phyloP scores from a whole-genome alignment of 1,140 invertebrate species.

The Tetranychus urticae region DNA sequence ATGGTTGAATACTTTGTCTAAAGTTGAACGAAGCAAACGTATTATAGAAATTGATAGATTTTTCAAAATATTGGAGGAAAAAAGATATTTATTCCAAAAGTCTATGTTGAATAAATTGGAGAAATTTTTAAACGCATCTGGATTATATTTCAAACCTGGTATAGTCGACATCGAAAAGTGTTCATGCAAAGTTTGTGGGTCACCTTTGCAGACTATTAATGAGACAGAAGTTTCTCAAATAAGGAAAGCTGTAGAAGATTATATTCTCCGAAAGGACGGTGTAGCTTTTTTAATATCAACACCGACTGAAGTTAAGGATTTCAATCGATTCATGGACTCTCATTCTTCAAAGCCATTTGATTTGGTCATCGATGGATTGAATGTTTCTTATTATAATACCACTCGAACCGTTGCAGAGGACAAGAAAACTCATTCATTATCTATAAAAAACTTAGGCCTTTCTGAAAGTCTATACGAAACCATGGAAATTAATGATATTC shows the following conservation, averaged over 20 bases:
- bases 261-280: not conserved
- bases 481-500: not conserved
- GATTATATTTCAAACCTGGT: too few species aligned
- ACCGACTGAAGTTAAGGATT: not conserved
- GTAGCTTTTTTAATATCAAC: not conserved
- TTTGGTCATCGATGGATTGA: not conserved
- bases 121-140: too few species aligned
- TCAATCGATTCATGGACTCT: not conserved
- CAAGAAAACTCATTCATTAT: not conserved
- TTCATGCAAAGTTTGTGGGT: too few species aligned
- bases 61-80: too few species aligned
- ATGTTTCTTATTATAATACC: not conserved
- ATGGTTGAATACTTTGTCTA: too few species aligned
- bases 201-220: not conserved
- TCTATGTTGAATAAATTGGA: too few species aligned
- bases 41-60: too few species aligned
- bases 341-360: not conserved
- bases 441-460: not conserved
- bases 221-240: not conserved
- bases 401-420: not conserved
- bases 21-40: too few species aligned
- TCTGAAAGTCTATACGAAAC: not conserved
- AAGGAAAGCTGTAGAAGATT: not conserved
- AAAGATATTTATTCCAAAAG: too few species aligned
- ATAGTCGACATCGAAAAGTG: too few species aligned